These are phyloP conservation scores for Drosophila pseudotalamancana DNA, from an alignment of 2,888 invertebrate species.

Conservation along the genomic window DNA sequence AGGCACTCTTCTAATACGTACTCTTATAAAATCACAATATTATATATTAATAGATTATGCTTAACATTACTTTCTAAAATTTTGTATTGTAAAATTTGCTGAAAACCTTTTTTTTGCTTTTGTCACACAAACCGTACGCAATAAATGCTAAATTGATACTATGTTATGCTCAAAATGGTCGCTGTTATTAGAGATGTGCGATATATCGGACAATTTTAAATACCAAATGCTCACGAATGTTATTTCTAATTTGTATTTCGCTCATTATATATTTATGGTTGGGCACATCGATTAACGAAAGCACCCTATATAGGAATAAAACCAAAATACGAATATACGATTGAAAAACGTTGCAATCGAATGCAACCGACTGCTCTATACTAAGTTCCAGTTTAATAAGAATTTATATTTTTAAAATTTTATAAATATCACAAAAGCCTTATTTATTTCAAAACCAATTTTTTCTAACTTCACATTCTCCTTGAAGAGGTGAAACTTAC, in stretches of 20 bases:
- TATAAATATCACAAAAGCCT: too few relatives aligned
- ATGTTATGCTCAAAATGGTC: slow-evolving; percentile 39
- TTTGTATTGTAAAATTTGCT: slow-evolving; percentile 6
- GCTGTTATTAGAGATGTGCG: slow-evolving; percentile 18
- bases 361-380: too few relatives aligned
- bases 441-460: too few relatives aligned
- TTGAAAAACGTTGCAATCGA: too few relatives aligned
- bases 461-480: too few relatives aligned
- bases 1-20: slow-evolving; percentile 5
- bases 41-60: slow-evolving; percentile 4
- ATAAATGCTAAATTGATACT: slow-evolving; percentile 35
- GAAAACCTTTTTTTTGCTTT: slow-evolving; percentile 31
- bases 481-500: too few relatives aligned
- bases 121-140: slow-evolving; percentile 42
- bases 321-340: too few relatives aligned
- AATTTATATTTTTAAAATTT: too few relatives aligned
- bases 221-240: not conserved
- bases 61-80: slow-evolving; percentile 15
- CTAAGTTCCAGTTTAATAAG: too few relatives aligned
- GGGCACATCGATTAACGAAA: slow-evolving; percentile 11
- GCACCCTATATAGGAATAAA: not conserved
- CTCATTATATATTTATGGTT: not conserved
- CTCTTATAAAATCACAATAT: slow-evolving; percentile 6
- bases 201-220: slow-evolving; percentile 8
- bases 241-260: not conserved